Percentiles rank a stretch among this genome's conserved stretches.
Conservation (phyloP, 1,140 invertebrate species). For the Galendromus occidentalis region DNA sequence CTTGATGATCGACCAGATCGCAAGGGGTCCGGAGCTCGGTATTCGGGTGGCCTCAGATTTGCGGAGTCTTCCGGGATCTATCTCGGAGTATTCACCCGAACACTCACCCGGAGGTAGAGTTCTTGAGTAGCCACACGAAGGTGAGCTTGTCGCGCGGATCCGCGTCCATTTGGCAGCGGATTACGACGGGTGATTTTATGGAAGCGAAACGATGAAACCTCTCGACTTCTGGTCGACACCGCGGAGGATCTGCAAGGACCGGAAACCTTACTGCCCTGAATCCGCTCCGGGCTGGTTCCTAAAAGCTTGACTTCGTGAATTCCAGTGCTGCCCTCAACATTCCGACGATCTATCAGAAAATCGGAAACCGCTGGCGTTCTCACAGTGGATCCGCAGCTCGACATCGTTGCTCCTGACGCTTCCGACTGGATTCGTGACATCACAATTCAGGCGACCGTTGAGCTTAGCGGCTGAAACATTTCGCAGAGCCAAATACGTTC, state of each 20-base stretch:
- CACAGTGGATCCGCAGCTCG: not conserved
- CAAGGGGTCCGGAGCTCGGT: too few relatives aligned
- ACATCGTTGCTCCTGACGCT: not conserved
- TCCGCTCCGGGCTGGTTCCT: too few relatives aligned
- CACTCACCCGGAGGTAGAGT: not conserved
- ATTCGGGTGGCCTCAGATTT: too few relatives aligned
- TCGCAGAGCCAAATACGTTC: not conserved
- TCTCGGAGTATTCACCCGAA: too few relatives aligned
- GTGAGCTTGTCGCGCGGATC: not conserved
- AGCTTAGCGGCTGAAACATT: not conserved
- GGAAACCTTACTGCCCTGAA: too few relatives aligned
- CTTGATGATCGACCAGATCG: too few relatives aligned
- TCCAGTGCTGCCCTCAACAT: too few relatives aligned
- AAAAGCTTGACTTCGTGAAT: too few relatives aligned
- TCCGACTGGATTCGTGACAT: not conserved
- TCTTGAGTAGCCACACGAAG: not conserved
- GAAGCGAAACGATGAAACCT: not conserved
- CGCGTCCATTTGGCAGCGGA: constrained; percentile 6
- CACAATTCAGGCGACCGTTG: constrained; percentile 6
- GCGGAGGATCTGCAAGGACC: not conserved
- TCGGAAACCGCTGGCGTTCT: too few relatives aligned
- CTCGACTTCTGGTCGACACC: not conserved
- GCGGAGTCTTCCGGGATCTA: too few relatives aligned
- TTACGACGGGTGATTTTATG: not conserved
- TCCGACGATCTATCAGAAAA: too few relatives aligned